Evolutionary conservation across 2,888 invertebrate genomes (phyloP).

Genomic region (Apamea epomidion): DNA sequence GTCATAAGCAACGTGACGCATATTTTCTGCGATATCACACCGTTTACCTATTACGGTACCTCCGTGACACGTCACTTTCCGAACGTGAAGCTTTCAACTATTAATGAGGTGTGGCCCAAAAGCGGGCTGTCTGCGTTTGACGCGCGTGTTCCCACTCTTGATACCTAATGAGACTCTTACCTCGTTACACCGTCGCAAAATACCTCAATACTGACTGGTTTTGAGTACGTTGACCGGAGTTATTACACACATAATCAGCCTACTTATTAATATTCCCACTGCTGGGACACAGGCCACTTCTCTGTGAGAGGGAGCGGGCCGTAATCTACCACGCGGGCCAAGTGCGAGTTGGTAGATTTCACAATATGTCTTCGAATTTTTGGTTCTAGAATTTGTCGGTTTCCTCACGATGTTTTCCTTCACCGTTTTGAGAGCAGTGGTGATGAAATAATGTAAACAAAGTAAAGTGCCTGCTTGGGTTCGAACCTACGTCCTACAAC

Average conservation of each 20-base stretch:
- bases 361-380: neutral
- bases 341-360: neutral
- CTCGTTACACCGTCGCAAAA: conserved; percentile 47
- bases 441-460: neutral
- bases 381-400: neutral
- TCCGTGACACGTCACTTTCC: conserved; percentile 50
- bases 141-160: conserved; percentile 52
- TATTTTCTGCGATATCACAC: conserved; percentile 40
- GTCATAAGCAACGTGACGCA: conserved; percentile 22
- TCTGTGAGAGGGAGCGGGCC: neutral
- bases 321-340: neutral
- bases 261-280: neutral
- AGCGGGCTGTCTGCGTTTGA: conserved; percentile 66
- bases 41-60: conserved; percentile 42
- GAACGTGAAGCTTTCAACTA: conserved; percentile 64
- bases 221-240: conserved; percentile 28
- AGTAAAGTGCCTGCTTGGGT: neutral
- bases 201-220: conserved; percentile 22
- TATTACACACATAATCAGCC: neutral
- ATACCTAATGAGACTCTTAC: conserved; percentile 59
- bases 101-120: conserved; percentile 68
- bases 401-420: neutral
- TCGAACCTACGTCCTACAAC: no score
- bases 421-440: neutral
- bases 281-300: neutral